Base-by-base conservation (phyloP, 2,113 vertebrate genomes). In the Camarhynchus parvulus region DNA sequence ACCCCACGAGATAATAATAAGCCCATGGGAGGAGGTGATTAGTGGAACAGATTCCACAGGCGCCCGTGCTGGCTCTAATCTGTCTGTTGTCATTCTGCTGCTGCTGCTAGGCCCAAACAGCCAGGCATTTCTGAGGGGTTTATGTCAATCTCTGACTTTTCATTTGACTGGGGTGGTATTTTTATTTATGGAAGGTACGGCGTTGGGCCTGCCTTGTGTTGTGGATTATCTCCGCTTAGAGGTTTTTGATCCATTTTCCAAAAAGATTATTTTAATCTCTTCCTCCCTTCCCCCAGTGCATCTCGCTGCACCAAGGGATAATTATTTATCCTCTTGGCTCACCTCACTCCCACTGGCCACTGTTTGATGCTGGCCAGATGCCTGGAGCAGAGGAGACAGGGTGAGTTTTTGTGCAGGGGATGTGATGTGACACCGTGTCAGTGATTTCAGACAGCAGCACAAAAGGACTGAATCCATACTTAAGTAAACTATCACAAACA, bases 261-360 rank as follows among this genome's bases (percentile, higher is more conserved):
- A 78, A 96, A 93, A 81, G 95, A 97, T 97, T 97, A 96, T 83
- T 77, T 83, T 95, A 97, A 96, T 96, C 94, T 81, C 75, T 58
- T 62, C 56, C 72, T 81, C 84, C 91, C 86, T 58, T 70, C 91
- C 95, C 91, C 93, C 93, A 66, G 44, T 1, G 25, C 5, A 6
- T 91, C 72, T 80, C 33, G 0, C 74, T 72, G 73, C 85, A 87
- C 75, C 78, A 10, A 46, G 70, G 87, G 81, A 90, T 83, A 87
- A 90, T 90, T 91, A 68, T 94, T 90, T 78, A 89, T 92, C 93
- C 77, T 81, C 81, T 72, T 37, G 50, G 62, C 92, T 92, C 93
- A 94, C 94, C 93, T 97, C 35, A 0, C 42, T 74, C 84, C 68
- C 92, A 15, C 4, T 3, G 79, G 85, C 59, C 90, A n/a, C 50